phyloP scores from a whole-genome alignment of 2,888 invertebrate genomes.

The Eudasyphora cyanicolor region DNA sequence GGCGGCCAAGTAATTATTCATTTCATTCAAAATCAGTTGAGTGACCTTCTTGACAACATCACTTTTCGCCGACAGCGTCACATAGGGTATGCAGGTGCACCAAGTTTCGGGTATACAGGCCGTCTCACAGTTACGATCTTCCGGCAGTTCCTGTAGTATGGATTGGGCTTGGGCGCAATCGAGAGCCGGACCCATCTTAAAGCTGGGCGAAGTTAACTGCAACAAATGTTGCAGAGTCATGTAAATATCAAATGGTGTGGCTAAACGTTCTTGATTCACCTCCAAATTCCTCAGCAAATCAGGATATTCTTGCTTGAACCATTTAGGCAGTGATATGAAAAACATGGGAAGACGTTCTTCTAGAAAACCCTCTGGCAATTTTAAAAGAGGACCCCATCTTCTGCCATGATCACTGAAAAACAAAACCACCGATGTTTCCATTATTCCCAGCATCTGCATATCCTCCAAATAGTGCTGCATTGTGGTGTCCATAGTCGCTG shows the following conservation, averaged over 20 bases:
- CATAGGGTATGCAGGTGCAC: constrained; percentile 86
- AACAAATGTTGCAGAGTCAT: too few species aligned
- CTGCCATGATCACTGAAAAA: constrained; percentile 90
- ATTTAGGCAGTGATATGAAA: too few species aligned
- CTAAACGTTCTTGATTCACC: constrained; percentile 83
- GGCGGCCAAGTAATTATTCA: constrained; percentile 68
- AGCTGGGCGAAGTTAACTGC: constrained; percentile 71
- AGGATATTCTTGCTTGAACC: too few species aligned
- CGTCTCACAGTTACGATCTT: constrained; percentile 85
- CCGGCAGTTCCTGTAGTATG: constrained; percentile 83
- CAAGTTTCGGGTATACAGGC: constrained; percentile 86
- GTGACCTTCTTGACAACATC: constrained; percentile 41
- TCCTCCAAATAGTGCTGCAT: constrained; percentile 83
- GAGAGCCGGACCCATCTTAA: constrained; percentile 66
- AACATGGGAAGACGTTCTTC: constrained; percentile 89
- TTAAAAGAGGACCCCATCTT: constrained; percentile 85
- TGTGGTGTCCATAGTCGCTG: constrained; percentile 84
- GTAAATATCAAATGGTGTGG: constrained; percentile 88
- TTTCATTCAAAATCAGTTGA: constrained; percentile 65
- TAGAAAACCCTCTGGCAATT: constrained; percentile 86
- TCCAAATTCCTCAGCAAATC: too few species aligned
- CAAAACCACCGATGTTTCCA: constrained; percentile 85
- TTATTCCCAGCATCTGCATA: constrained; percentile 81
- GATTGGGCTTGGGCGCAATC: constrained; percentile 85
- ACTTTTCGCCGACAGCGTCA: constrained; percentile 43